phyloP scores from a whole-genome alignment of 1,140 invertebrate species.

The Uloborus diversus region DNA sequence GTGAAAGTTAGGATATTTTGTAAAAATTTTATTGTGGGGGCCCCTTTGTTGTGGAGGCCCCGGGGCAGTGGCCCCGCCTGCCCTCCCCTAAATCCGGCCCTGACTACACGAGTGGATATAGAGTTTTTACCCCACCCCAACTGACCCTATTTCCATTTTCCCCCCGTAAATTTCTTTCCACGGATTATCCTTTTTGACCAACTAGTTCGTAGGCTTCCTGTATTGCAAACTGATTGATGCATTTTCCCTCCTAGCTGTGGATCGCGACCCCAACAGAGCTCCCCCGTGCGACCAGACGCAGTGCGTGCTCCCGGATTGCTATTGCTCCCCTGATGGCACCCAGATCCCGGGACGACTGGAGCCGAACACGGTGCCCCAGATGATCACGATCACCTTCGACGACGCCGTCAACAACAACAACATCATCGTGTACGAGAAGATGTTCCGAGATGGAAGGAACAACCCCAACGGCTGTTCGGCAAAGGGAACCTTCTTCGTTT shows the following conservation, averaged over 20 bases:
- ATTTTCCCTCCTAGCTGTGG: constrained; percentile 76
- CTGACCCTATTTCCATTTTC: too few relatives aligned
- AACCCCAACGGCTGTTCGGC: constrained; percentile 98
- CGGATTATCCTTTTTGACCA: too few relatives aligned
- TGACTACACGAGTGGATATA: too few relatives aligned
- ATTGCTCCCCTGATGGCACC: constrained; percentile 86
- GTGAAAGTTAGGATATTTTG: too few relatives aligned
- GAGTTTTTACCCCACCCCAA: too few relatives aligned
- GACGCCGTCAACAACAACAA: constrained; percentile 97
- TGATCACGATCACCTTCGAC: constrained; percentile 98
- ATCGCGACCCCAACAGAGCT: constrained; percentile 92
- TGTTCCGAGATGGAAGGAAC: constrained; percentile 88
- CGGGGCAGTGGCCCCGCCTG: too few relatives aligned
- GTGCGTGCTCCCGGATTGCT: constrained; percentile 92
- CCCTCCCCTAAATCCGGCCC: too few relatives aligned
- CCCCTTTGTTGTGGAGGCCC: too few relatives aligned
- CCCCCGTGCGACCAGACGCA: constrained; percentile 87
- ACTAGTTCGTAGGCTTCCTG: too few relatives aligned
- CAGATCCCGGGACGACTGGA: constrained; percentile 64
- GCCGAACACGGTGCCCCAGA: constrained; percentile 77
- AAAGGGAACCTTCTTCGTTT: constrained; percentile 96
- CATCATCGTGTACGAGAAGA: constrained; percentile 93
- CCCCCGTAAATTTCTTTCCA: too few relatives aligned
- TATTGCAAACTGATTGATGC: too few relatives aligned
- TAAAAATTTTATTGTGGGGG: too few relatives aligned